A percentile compares a stretch with the other conserved stretches of the same genome.
phyloP scores from a whole-genome alignment of 1,140 invertebrate species.

The Bombus terrestris region DNA sequence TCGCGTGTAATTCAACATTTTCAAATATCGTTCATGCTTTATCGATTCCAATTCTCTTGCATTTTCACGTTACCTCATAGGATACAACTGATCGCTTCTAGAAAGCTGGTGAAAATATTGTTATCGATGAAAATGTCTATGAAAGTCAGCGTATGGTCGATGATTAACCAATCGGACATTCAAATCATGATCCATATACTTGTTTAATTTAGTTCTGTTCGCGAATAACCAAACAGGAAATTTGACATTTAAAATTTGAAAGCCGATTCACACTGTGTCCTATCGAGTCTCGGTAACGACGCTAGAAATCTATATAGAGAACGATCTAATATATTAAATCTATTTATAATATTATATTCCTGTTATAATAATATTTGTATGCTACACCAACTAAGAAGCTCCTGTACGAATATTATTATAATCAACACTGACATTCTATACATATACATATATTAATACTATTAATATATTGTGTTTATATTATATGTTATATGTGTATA shows the following conservation, averaged over 20 bases:
- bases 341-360: slow-evolving; percentile 54
- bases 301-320: slow-evolving; percentile 30
- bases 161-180: background rate
- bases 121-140: slow-evolving; percentile 67
- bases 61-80: slow-evolving; percentile 49
- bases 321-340: slow-evolving; percentile 39
- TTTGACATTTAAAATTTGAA: background rate
- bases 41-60: slow-evolving; percentile 28
- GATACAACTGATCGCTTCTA: slow-evolving; percentile 54
- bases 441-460: slow-evolving; percentile 47
- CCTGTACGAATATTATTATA: slow-evolving; percentile 47
- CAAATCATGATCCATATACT: background rate
- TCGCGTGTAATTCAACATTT: background rate
- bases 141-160: background rate
- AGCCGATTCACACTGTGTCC: slow-evolving; percentile 48
- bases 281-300: slow-evolving; percentile 39
- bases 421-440: slow-evolving; percentile 34
- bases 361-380: slow-evolving; percentile 52
- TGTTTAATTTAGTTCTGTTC: background rate
- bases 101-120: slow-evolving; percentile 46
- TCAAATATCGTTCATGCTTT: slow-evolving; percentile 9
- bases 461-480: slow-evolving; percentile 54
- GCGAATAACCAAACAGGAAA: background rate
- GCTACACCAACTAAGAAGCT: slow-evolving; percentile 41
- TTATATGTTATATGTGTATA: slow-evolving; percentile 51